Evolutionary conservation across 2,113 vertebrate genomes (phyloP).

Genomic region (Triplophysa siluroides): DNA sequence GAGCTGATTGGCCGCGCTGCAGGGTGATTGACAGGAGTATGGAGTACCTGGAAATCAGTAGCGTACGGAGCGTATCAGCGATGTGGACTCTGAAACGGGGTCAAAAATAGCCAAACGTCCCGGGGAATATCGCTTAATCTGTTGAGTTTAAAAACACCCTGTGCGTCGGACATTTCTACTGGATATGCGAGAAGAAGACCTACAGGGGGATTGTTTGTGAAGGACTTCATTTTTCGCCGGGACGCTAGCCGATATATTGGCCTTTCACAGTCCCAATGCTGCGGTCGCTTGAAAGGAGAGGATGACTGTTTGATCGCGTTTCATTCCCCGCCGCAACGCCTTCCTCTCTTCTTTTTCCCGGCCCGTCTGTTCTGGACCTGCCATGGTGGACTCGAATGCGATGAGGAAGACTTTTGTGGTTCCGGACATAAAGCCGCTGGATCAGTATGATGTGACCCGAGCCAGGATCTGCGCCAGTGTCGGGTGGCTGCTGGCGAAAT

Average conservation of each 20-base stretch:
- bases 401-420: constrained; percentile 87
- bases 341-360: constrained; percentile 31
- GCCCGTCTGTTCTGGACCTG: constrained; percentile 62
- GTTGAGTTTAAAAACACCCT: background rate
- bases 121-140: background rate
- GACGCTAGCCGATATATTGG: constrained; percentile 61
- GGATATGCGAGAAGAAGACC: constrained; percentile 20
- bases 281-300: constrained; percentile 56
- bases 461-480: constrained; percentile 88
- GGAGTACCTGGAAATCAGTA: constrained; percentile 76
- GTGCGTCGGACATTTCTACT: background rate
- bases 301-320: constrained; percentile 67
- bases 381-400: constrained; percentile 84
- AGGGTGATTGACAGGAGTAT: constrained; percentile 62
- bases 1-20: constrained; percentile 65
- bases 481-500: constrained; percentile 85
- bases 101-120: constrained; percentile 59
- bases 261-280: constrained; percentile 60
- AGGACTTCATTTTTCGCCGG: constrained; percentile 59
- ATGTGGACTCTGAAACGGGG: constrained; percentile 70
- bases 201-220: constrained; percentile 44
- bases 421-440: constrained; percentile 87
- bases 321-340: constrained; percentile 41
- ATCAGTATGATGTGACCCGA: constrained; percentile 84
- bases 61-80: constrained; percentile 57